Evolutionary conservation across 2,888 invertebrate genomes (phyloP).

Genomic region (Slavum lentiscoides): DNA sequence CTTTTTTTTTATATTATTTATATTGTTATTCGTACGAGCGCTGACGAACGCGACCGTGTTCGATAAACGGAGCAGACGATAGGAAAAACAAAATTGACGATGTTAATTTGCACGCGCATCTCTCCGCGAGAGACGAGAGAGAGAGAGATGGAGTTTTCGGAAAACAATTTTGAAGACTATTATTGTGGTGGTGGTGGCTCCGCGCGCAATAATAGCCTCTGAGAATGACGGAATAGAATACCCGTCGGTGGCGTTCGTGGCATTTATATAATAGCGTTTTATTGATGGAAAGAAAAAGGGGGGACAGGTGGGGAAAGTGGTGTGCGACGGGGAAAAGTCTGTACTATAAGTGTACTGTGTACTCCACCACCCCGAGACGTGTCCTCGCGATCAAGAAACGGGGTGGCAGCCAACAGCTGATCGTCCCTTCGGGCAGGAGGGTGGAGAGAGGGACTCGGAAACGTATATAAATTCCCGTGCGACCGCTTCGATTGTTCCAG

Average conservation of each 20-base stretch:
- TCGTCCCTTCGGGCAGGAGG: neutral
- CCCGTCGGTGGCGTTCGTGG: too few species aligned
- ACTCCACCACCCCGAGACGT: neutral
- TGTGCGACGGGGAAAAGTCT: neutral
- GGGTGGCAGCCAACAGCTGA: slow-evolving; percentile 4
- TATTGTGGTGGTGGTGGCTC: too few species aligned
- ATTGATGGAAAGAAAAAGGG: too few species aligned
- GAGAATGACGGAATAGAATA: neutral
- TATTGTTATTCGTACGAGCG: neutral
- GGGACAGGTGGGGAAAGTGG: too few species aligned
- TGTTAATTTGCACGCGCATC: neutral
- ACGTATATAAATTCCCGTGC: slow-evolving; percentile 32
- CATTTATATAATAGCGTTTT: too few species aligned
- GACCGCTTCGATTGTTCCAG: slow-evolving; percentile 8
- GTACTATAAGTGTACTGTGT: neutral
- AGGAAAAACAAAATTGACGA: slow-evolving; percentile 4
- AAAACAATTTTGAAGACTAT: slow-evolving; percentile 9
- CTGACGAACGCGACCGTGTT: slow-evolving; percentile 16
- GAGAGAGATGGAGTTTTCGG: neutral
- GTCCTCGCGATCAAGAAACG: neutral
- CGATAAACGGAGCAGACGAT: neutral
- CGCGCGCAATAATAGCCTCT: too few species aligned
- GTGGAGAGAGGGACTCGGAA: neutral
- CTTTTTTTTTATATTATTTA: slow-evolving; percentile 5
- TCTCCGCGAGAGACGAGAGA: neutral